These are phyloP conservation scores for Caenorhabditis sulstoni DNA, from an alignment of 2,888 invertebrate genomes.

Conservation along the genomic window DNA sequence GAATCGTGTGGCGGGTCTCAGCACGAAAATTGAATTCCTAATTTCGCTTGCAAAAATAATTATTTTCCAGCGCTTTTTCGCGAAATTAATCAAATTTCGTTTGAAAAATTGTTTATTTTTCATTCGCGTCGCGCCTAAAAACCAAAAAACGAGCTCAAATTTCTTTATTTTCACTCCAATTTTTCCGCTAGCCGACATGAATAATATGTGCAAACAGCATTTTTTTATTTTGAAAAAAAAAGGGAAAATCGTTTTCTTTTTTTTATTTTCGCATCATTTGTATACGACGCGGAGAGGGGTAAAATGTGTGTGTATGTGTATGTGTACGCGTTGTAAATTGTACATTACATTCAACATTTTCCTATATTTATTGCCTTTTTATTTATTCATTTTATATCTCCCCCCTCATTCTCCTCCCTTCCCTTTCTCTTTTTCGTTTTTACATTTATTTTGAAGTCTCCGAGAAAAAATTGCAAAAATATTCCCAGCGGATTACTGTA, in stretches of 20 bases:
- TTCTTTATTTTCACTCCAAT: not conserved
- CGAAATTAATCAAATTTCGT: too few species aligned
- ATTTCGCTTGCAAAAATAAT: too few species aligned
- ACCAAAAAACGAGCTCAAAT: not conserved
- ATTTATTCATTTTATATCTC: constrained; percentile 7
- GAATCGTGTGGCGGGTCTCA: too few species aligned
- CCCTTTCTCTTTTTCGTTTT: not conserved
- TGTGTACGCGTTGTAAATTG: constrained; percentile 18
- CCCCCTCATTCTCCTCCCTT: not conserved
- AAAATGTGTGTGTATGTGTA: not conserved
- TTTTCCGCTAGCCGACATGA: too few species aligned
- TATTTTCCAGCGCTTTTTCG: too few species aligned
- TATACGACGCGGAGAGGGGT: not conserved
- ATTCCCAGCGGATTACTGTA: not conserved
- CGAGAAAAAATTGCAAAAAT: not conserved
- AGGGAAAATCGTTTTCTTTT: not conserved
- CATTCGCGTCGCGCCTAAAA: not conserved
- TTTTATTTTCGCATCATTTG: not conserved
- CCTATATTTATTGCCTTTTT: constrained; percentile 12
- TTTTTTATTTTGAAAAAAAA: not conserved
- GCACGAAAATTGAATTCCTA: too few species aligned
- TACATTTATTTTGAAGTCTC: not conserved
- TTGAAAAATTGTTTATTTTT: too few species aligned
- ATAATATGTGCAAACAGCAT: not conserved
- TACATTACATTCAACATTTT: constrained; percentile 23